These are phyloP conservation scores for Electrophaes corylata DNA, from an alignment of 2,888 invertebrate genomes.

Conservation along the genomic window DNA sequence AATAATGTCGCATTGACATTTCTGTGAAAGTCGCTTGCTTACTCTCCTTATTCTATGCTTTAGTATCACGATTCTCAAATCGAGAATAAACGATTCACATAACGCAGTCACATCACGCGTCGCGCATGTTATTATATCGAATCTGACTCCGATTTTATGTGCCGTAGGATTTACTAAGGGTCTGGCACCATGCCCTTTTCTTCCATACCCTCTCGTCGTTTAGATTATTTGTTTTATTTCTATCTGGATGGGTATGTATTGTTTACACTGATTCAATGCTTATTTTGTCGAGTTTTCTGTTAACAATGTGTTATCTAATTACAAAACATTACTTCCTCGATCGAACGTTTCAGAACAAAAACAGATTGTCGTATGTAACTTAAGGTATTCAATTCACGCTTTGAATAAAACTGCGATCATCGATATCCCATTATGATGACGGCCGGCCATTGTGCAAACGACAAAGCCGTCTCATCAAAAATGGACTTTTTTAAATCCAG, in stretches of 20 bases:
- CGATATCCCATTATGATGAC: constrained; percentile 35
- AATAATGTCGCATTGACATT: no score
- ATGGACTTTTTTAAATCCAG: constrained; percentile 27
- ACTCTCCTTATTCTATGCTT: no score
- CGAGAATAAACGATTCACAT: neutral
- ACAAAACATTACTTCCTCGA: neutral
- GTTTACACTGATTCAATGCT: neutral
- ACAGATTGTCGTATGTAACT: neutral
- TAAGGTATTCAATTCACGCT: constrained; percentile 21
- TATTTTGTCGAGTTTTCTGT: neutral
- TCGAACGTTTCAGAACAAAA: constrained; percentile 1
- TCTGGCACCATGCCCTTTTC: constrained; percentile 16
- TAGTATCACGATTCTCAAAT: neutral
- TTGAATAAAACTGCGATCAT: constrained; percentile 35
- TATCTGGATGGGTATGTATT: neutral
- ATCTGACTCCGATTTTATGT: constrained; percentile 17
- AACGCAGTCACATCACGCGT: constrained; percentile 19
- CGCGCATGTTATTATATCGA: constrained; percentile 10
- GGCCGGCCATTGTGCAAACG: constrained; percentile 33
- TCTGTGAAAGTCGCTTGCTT: no score
- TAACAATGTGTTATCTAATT: neutral
- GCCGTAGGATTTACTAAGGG: constrained; percentile 12
- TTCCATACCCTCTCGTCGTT: neutral
- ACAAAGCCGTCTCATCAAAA: constrained; percentile 29
- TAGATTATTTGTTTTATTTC: neutral